Conservation (phyloP, 1,140 invertebrate species). For the Drosophila busckii region DNA sequence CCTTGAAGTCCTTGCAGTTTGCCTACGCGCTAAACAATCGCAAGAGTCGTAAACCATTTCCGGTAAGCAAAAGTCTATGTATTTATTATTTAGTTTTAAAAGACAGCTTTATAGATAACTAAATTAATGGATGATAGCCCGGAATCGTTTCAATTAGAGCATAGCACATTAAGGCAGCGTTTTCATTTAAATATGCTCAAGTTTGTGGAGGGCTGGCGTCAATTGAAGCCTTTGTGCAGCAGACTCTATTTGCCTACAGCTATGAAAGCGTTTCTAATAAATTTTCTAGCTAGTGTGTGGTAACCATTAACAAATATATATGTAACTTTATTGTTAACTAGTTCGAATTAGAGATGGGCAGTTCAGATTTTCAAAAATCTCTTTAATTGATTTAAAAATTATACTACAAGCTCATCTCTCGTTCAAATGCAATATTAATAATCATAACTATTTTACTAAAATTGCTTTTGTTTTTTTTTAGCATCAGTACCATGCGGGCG, state of each 20-base stretch:
- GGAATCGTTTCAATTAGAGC: conserved; percentile 9
- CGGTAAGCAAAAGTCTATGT: conserved; percentile 79
- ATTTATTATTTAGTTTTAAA: rapidly evolving
- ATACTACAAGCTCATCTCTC: too few species aligned
- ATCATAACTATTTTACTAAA: too few species aligned
- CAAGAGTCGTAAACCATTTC: conserved; percentile 82
- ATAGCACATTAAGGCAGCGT: background rate
- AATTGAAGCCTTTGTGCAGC: conserved; percentile 53
- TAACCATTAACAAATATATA: too few species aligned
- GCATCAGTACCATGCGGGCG: too few species aligned
- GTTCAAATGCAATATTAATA: too few species aligned
- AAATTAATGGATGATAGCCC: conserved; percentile 32
- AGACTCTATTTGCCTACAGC: conserved; percentile 46
- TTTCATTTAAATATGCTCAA: conserved; percentile 11
- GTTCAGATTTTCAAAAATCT: too few species aligned
- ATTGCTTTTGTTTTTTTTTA: too few species aligned
- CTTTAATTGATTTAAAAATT: too few species aligned
- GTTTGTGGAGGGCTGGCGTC: conserved; percentile 27
- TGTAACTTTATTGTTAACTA: too few species aligned
- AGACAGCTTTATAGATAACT: conserved; percentile 45
- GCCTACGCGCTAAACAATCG: conserved; percentile 81
- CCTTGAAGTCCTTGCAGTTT: conserved; percentile 61
- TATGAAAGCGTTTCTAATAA: conserved; percentile 32
- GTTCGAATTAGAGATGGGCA: too few species aligned
- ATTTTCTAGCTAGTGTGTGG: conserved; percentile 61